Evolutionary conservation across 2,888 invertebrate genomes (phyloP).

Genomic region (Eilema griseolum): DNA sequence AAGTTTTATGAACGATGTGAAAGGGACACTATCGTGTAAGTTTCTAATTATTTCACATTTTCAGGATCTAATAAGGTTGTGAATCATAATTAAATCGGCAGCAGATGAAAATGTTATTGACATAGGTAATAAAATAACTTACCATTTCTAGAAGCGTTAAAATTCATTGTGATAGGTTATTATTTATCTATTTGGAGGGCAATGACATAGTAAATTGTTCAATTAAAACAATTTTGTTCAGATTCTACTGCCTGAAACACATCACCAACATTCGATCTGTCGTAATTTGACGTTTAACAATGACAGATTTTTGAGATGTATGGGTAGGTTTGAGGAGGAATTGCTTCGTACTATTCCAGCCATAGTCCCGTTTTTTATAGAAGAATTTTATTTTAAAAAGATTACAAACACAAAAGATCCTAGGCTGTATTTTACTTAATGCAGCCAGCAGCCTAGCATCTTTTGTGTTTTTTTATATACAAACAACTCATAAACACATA

Average conservation of each 20-base stretch:
- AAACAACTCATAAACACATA: too few species aligned
- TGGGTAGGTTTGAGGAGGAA: neutral
- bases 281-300: conserved; percentile 44
- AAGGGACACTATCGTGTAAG: neutral
- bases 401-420: too few species aligned
- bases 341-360: neutral
- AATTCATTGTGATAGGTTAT: conserved; percentile 71
- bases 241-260: conserved; percentile 72
- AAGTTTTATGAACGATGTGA: neutral
- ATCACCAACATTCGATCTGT: conserved; percentile 72
- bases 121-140: conserved; percentile 41
- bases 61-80: neutral
- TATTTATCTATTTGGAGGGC: conserved; percentile 51
- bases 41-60: neutral
- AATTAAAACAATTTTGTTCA: conserved; percentile 59
- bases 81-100: conserved; percentile 21
- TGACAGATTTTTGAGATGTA: conserved; percentile 5
- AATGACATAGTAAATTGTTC: conserved; percentile 67
- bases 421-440: too few species aligned
- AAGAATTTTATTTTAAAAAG: too few species aligned
- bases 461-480: too few species aligned
- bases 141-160: conserved; percentile 84
- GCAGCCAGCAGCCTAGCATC: too few species aligned
- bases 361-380: too few species aligned
- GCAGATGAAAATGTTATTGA: conserved; percentile 25